Base-by-base conservation (phyloP, 2,888 invertebrate genomes). In the Tenthredo scrophulariae region DNA sequence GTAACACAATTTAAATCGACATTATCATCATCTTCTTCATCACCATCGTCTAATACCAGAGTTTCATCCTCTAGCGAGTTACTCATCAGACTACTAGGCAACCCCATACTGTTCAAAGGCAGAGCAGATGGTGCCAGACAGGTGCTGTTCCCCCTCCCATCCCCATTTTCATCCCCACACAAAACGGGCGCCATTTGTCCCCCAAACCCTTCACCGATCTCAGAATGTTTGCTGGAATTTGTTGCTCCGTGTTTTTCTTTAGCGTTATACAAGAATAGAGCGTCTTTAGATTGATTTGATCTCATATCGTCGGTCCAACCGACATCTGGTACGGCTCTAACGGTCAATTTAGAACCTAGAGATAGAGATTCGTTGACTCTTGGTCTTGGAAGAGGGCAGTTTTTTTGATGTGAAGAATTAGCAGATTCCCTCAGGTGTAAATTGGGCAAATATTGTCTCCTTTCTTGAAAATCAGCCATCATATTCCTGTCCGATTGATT, bases 401-500 rank as follows among this genome's bases (percentile, higher is more conserved):
- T 85, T 26, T 88, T 88, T 29, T 29, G 67, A 83, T 83, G 22
- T 9, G 46, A 26, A 33, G 18, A n/a, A 67, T 46, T 67, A 5
- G 62, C 37, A 1, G 80, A 13, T 87, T 90, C 89, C 86, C 86
- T 87, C 33, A 88, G 86, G 22, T 88, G 87, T 22, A 87, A 85
- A 85, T 86, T 84, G 15, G 88, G 74, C 46, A 80, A 82, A 84
- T 86, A 88, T 54, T 86, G 92, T 65, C 92, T 89, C 85, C 92
- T 90, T 22, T 94, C 94, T 0, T 96, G 96, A 91, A 97, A 97
- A 91, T 97, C 97, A 0, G 97, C 97, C 0, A 97, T 96, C 50
- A 97, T 92, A 89, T 97, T 97, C 85, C 97, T 94, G 92, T 97
- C 97, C 0, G 97, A 97, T 83, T 97, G 96, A 90, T 97, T 97